Conservation (phyloP, 2,888 invertebrate species). For the Vesta saturnalis region DNA sequence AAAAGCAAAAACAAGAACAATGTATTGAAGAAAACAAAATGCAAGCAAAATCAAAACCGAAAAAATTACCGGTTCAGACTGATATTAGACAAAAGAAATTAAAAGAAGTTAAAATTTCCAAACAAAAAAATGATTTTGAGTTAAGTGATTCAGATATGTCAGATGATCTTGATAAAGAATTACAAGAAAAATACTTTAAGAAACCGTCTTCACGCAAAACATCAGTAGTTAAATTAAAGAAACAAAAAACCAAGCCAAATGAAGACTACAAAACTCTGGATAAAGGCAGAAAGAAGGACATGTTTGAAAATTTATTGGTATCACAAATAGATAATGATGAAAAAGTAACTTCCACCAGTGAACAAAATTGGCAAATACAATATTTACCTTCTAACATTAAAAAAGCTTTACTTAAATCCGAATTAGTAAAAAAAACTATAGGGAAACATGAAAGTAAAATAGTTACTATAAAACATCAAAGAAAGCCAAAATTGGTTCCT, state of each 20-base stretch:
- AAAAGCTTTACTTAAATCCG: neutral
- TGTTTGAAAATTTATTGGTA: too few relatives aligned
- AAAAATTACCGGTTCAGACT: neutral
- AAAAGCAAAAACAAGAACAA: neutral
- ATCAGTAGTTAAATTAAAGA: neutral
- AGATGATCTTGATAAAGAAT: constrained; percentile 18
- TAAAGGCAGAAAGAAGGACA: too few relatives aligned
- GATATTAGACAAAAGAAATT: neutral
- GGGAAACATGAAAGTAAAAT: neutral
- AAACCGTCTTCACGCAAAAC: neutral
- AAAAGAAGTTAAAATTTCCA: neutral
- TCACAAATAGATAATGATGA: neutral
- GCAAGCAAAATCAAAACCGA: neutral
- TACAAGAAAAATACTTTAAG: constrained; percentile 7
- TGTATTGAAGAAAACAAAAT: too few relatives aligned
- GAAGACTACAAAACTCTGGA: too few relatives aligned
- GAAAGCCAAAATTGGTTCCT: constrained; percentile 14
- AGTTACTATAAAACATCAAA: neutral
- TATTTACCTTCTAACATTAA: neutral
- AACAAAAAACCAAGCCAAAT: neutral
- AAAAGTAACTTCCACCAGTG: neutral
- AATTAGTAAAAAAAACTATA: neutral
- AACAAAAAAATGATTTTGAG: neutral
- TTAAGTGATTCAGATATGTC: constrained; percentile 23
- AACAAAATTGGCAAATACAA: neutral